Evolutionary conservation across 2,797 vertebrate species (phyloP), one percentile per base, ranked within the genome.

Genomic region (Enteromius trimaculatus): DNA sequence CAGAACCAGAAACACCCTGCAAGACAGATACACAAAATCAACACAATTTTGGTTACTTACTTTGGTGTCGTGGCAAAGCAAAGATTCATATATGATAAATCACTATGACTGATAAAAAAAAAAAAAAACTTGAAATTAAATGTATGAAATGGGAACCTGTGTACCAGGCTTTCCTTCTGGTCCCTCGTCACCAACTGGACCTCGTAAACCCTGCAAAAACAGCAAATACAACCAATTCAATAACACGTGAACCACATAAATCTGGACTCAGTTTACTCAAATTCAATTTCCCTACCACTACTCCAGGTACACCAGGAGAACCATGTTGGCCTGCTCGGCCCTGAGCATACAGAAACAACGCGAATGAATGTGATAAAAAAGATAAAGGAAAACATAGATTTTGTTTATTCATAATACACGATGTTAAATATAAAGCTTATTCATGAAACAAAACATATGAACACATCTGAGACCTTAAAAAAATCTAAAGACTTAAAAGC

Each of bases 151-250:
- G 95, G 95, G 95, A 96, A 96, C 96, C 96, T 96, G 95, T 95
- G 93, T 96, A 96, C 96, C 96, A 93, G 95, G 95, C 94, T 96
- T 96, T 96, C 95, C 96, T 95, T 96, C 95, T 89, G 94, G 42
- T n/a, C 95, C 95, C 86, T 94, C 93, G 44, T 80, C 90, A 88
- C 95, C 96, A 0, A 84, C 90, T 82, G 74, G 60, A 47, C 95
- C 95, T 89, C 86, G 92, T 0, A 88, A 92, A 90, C 95, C 96
- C 96, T 96, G 91, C n/a, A 75, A 88, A 77, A 74, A 85, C 89
- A 68, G 87, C 76, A 89, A 0, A 85, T 29, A 84, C 51, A 19
- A 42, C 76, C 23, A 84, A 92, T 65, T 29, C 17, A 66, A 55
- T 42, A 74, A 65, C 42, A 70, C 7, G 21, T 60, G 51, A 51